These are phyloP conservation scores for Apis cerana DNA, from an alignment of 1,140 invertebrate species.

Conservation along the genomic window DNA sequence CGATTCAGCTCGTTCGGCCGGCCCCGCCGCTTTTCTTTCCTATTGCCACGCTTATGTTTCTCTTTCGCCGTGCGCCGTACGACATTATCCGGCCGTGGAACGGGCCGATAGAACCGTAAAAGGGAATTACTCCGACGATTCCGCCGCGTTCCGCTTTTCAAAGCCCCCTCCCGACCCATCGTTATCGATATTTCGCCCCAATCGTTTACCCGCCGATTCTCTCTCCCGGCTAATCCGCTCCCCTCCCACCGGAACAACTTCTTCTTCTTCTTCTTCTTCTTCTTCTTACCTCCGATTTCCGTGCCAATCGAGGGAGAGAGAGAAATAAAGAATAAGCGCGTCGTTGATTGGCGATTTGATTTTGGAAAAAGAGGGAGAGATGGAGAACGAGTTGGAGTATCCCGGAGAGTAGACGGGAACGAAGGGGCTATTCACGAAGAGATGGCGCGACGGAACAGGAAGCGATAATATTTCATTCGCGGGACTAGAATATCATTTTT, in stretches of 20 bases:
- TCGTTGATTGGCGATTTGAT: slow-evolving; percentile 31
- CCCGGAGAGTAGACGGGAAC: not conserved
- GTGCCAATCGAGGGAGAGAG: not conserved
- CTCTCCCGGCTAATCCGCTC: not conserved
- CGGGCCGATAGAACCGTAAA: slow-evolving; percentile 51
- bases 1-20: slow-evolving; percentile 45
- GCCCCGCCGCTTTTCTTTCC: not conserved
- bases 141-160: not conserved
- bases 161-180: slow-evolving; percentile 26
- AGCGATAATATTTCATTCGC: slow-evolving; percentile 78
- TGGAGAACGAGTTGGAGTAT: slow-evolving; percentile 12
- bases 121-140: slow-evolving; percentile 49
- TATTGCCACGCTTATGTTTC: slow-evolving; percentile 48
- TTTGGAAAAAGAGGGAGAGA: not conserved
- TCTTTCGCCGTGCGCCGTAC: slow-evolving; percentile 27
- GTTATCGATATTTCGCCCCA: slow-evolving; percentile 24
- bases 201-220: slow-evolving; percentile 11
- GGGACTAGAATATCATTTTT: slow-evolving; percentile 76
- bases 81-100: slow-evolving; percentile 27
- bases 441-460: slow-evolving; percentile 45
- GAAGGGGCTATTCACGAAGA: slow-evolving; percentile 29
- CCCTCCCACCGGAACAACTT: not conserved
- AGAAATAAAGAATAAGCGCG: not conserved
- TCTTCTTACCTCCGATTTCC: not conserved
- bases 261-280: not conserved